Evolutionary conservation across 2,113 vertebrate genomes (phyloP).

Genomic region (Xenus cinereus): DNA sequence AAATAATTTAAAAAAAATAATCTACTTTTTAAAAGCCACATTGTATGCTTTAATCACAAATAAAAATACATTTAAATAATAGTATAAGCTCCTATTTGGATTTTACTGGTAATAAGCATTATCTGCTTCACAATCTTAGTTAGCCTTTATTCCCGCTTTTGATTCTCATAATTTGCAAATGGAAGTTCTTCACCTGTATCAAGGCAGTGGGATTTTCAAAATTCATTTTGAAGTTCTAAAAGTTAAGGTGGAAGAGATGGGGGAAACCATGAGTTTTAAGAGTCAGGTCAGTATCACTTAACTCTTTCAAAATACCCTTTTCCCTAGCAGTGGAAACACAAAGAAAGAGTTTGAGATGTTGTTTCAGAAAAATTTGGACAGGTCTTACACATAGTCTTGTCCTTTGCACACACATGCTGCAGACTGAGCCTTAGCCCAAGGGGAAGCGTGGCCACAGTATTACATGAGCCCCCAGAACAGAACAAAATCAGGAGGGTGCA

Average conservation of each 20-base stretch:
- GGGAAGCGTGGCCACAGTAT: neutral
- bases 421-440: rapidly evolving
- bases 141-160: neutral
- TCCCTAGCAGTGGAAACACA: neutral
- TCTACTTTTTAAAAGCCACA: neutral
- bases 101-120: neutral
- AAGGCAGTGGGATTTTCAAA: neutral
- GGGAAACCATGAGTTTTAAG: neutral
- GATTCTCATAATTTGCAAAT: neutral
- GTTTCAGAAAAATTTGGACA: neutral
- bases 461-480: neutral
- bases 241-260: neutral
- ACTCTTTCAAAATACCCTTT: neutral
- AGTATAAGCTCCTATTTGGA: neutral
- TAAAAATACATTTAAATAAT: neutral
- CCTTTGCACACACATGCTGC: neutral
- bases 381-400: neutral
- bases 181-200: neutral
- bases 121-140: neutral
- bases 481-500: neutral
- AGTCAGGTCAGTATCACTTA: neutral
- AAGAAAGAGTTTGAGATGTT: neutral
- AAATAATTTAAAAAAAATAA: neutral
- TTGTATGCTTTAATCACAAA: neutral
- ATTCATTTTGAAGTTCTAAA: neutral